phyloP scores from a whole-genome alignment of 1,140 invertebrate genomes.

The Orius laevigatus region DNA sequence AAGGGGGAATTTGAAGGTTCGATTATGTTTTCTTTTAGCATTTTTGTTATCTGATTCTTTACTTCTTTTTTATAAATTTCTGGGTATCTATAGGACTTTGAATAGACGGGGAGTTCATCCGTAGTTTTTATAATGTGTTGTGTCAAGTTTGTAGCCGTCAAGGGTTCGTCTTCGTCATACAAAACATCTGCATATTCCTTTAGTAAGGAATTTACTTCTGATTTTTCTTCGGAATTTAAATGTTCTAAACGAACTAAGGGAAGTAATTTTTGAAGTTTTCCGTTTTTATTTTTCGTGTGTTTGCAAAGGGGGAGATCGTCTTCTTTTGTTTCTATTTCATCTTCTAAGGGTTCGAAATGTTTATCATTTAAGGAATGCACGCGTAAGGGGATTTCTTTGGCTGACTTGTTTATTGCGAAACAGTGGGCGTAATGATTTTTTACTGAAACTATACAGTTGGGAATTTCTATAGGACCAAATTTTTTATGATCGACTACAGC shows the following conservation, averaged over 20 bases:
- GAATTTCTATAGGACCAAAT: no score
- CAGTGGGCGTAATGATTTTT: no score
- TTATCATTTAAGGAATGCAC: no score
- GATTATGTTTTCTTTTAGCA: constrained; percentile 17
- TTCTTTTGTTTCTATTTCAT: no score
- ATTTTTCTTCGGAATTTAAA: neutral
- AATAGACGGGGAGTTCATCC: constrained; percentile 18
- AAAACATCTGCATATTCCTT: neutral
- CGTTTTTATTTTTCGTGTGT: no score
- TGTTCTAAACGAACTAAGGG: neutral
- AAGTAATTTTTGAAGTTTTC: no score
- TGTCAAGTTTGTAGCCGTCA: constrained; percentile 6
- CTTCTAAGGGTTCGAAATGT: no score
- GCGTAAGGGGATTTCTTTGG: no score
- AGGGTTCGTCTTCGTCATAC: neutral
- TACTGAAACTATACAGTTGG: no score
- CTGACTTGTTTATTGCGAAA: no score
- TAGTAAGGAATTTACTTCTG: neutral
- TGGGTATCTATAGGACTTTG: constrained; percentile 25
- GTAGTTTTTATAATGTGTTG: constrained; percentile 23
- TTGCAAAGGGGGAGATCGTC: no score
- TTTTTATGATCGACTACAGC: no score
- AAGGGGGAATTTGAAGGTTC: constrained; percentile 13
- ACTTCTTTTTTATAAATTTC: constrained; percentile 24
- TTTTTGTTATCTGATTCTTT: constrained; percentile 22